phyloP scores from a whole-genome alignment of 2,113 vertebrate genomes.

The Mugil cephalus region DNA sequence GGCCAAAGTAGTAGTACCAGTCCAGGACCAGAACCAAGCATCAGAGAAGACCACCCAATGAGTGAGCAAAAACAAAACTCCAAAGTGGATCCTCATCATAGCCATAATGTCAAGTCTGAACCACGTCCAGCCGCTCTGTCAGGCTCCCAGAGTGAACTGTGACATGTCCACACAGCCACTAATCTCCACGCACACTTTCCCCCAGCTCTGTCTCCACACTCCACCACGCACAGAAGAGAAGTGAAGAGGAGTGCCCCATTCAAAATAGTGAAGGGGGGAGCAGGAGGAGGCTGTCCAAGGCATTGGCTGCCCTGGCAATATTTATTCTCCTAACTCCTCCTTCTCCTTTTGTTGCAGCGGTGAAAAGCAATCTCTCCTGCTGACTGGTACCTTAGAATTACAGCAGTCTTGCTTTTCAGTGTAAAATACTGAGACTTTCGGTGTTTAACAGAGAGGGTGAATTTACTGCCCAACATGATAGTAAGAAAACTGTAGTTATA shows the following conservation, averaged over 20 bases:
- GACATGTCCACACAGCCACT: constrained; percentile 76
- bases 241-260: constrained; percentile 81
- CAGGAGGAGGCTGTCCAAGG: constrained; percentile 62
- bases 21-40: constrained; percentile 76
- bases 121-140: constrained; percentile 48
- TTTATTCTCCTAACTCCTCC: constrained; percentile 73
- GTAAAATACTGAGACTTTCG: constrained; percentile 62
- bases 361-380: constrained; percentile 80
- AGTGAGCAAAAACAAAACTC: constrained; percentile 79
- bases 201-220: constrained; percentile 68
- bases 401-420: constrained; percentile 64
- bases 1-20: constrained; percentile 47
- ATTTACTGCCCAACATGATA: constrained; percentile 57
- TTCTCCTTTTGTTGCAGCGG: constrained; percentile 76
- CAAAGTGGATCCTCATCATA: constrained; percentile 55
- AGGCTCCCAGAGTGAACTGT: constrained; percentile 65
- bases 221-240: constrained; percentile 52
- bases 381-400: constrained; percentile 78
- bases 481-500: constrained; percentile 38
- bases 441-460: constrained; percentile 48
- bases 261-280: constrained; percentile 57
- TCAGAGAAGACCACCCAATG: constrained; percentile 71
- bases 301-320: constrained; percentile 75
- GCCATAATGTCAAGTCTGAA: constrained; percentile 70
- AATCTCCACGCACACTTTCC: constrained; percentile 58